Evolutionary conservation across 1,140 invertebrate species (phyloP).

Genomic region (Nebria ingens): DNA sequence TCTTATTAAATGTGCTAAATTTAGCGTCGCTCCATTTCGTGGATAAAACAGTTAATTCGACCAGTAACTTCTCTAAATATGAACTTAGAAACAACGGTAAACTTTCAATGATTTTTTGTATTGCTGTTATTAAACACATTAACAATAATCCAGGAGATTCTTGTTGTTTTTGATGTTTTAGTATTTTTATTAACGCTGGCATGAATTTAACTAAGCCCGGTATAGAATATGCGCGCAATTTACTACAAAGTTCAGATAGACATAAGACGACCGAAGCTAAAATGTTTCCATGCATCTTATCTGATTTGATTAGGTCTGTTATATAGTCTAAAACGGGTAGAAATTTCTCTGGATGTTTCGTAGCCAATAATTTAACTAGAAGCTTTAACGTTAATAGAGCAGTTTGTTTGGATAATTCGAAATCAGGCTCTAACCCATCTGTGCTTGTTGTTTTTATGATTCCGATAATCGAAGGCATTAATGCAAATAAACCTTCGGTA

Average conservation of each 20-base stretch:
- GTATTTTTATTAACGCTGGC: constrained; percentile 58
- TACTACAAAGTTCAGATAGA: constrained; percentile 65
- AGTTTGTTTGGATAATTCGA: constrained; percentile 64
- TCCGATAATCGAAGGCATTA: constrained; percentile 50
- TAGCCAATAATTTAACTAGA: constrained; percentile 57
- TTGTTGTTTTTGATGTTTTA: constrained; percentile 39
- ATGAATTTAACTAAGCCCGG: constrained; percentile 63
- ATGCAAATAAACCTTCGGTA: constrained; percentile 37
- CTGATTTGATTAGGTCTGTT: constrained; percentile 45
- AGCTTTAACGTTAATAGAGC: constrained; percentile 73
- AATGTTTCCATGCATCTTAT: constrained; percentile 53
- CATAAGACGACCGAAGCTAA: constrained; percentile 67
- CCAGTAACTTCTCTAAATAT: constrained; percentile 66
- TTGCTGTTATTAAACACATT: constrained; percentile 47
- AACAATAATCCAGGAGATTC: constrained; percentile 33
- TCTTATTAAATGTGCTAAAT: constrained; percentile 42
- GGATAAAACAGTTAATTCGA: constrained; percentile 47
- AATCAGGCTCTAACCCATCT: constrained; percentile 36
- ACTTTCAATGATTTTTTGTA: constrained; percentile 72
- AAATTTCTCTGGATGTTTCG: constrained; percentile 51
- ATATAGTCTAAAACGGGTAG: constrained; percentile 50
- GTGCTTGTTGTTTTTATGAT: constrained; percentile 50
- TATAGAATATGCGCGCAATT: constrained; percentile 63
- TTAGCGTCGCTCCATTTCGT: constrained; percentile 40
- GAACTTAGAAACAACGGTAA: constrained; percentile 72